Conservation (phyloP, 2,113 vertebrate species). For the Eira barbara region DNA sequence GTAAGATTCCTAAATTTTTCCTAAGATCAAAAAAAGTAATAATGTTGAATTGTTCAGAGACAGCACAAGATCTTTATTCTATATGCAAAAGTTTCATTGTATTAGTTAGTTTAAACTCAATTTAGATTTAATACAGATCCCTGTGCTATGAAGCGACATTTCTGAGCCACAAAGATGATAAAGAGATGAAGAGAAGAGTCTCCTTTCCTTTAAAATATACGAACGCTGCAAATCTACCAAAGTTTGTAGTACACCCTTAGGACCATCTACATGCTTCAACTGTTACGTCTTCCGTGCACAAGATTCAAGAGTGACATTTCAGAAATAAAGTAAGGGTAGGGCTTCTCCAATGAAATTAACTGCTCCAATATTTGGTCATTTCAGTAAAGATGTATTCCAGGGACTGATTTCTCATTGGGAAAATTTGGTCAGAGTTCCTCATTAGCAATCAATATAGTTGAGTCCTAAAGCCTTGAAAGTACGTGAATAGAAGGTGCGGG, state of each 20-base stretch:
- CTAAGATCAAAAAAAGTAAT: constrained; percentile 19
- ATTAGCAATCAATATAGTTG: not conserved
- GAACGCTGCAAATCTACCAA: not conserved
- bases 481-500: not conserved
- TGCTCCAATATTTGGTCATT: not conserved
- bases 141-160: not conserved
- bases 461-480: not conserved
- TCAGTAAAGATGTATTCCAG: not conserved
- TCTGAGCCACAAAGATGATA: not conserved
- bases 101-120: not conserved
- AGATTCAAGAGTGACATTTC: not conserved
- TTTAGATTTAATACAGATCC: not conserved
- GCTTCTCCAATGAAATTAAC: constrained; percentile 16
- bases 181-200: not conserved
- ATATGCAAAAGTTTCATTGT: not conserved
- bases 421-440: not conserved
- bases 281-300: not conserved
- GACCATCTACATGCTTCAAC: not conserved
- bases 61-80: constrained; percentile 7
- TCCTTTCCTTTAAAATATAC: not conserved
- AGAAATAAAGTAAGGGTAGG: not conserved
- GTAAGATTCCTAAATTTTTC: constrained; percentile 69
- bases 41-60: constrained; percentile 15
- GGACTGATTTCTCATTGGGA: too few species aligned
- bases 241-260: not conserved